Evolutionary conservation across 1,140 invertebrate species (phyloP).

Genomic region (Aphaenogaster floridana): DNA sequence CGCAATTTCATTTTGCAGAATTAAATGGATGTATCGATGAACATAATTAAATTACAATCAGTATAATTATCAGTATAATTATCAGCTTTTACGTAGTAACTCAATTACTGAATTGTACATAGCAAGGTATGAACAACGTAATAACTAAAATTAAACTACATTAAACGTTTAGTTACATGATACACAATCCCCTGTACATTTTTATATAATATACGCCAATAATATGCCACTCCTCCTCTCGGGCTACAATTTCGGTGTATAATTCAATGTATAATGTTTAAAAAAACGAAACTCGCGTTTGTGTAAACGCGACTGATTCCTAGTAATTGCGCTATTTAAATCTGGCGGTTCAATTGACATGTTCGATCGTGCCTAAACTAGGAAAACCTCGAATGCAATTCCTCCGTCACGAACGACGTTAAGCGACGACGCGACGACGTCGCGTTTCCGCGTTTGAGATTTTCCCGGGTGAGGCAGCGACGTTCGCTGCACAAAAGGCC

Average conservation of each 20-base stretch:
- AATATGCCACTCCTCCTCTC: neutral
- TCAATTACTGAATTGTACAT: slow-evolving; percentile 29
- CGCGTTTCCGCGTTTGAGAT: slow-evolving; percentile 42
- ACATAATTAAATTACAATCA: slow-evolving; percentile 54
- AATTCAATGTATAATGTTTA: neutral
- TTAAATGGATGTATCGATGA: neutral
- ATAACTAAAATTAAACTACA: slow-evolving; percentile 5
- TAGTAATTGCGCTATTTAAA: neutral
- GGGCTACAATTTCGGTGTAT: neutral
- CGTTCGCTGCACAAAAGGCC: slow-evolving; percentile 51
- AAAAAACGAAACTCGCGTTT: neutral
- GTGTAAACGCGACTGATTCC: neutral
- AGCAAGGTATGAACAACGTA: neutral
- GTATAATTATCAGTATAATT: slow-evolving; percentile 52
- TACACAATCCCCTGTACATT: neutral
- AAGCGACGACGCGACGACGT: slow-evolving; percentile 56
- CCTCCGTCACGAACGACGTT: slow-evolving; percentile 11
- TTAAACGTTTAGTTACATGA: slow-evolving; percentile 21
- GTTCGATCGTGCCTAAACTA: slow-evolving; percentile 2
- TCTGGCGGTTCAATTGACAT: neutral
- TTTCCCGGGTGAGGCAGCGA: slow-evolving; percentile 15
- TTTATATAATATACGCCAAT: neutral
- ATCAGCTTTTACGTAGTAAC: slow-evolving; percentile 19
- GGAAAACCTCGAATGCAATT: neutral
- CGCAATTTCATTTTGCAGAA: neutral